phyloP scores from a whole-genome alignment of 2,888 invertebrate species.

The Acanthosepion lycidas region DNA sequence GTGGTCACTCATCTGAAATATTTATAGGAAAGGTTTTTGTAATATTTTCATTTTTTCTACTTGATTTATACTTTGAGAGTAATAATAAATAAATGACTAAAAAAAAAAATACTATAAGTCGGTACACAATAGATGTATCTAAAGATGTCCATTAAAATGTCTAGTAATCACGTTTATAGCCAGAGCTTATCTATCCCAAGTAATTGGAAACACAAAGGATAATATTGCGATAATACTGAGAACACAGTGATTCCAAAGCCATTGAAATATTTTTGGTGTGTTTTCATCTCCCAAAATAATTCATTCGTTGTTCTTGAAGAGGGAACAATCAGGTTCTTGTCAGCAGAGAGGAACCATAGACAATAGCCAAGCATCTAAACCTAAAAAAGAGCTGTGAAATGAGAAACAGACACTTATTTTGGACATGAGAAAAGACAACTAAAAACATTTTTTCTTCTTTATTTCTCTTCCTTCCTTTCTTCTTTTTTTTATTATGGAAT shows the following conservation, averaged over 20 bases:
- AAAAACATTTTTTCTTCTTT: not conserved
- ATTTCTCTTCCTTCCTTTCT: not conserved
- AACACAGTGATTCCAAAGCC: slow-evolving; percentile 33
- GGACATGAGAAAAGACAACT: not conserved
- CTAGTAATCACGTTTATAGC: slow-evolving; percentile 33
- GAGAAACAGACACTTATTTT: slow-evolving; percentile 33
- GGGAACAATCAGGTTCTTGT: slow-evolving; percentile 33
- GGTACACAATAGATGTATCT: not conserved
- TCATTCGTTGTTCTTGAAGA: not conserved
- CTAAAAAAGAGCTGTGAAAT: slow-evolving; percentile 21
- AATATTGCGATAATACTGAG: slow-evolving; percentile 22
- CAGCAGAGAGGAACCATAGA: not conserved
- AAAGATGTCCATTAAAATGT: slow-evolving; percentile 33
- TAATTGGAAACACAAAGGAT: slow-evolving; percentile 33
- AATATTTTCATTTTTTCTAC: slow-evolving; percentile 11
- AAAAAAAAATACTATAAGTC: not conserved
- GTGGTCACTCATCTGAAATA: not conserved
- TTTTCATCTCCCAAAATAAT: slow-evolving; percentile 14
- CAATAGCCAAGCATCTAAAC: not conserved
- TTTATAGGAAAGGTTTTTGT: not conserved
- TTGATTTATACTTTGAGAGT: not conserved
- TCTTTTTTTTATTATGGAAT: slow-evolving; percentile 15
- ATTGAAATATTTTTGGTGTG: slow-evolving; percentile 33
- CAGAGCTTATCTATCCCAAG: slow-evolving; percentile 20
- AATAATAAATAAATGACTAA: slow-evolving; percentile 20